phyloP scores from a whole-genome alignment of 35 echinoderm and acorn worm species.

The Patiria miniata region DNA sequence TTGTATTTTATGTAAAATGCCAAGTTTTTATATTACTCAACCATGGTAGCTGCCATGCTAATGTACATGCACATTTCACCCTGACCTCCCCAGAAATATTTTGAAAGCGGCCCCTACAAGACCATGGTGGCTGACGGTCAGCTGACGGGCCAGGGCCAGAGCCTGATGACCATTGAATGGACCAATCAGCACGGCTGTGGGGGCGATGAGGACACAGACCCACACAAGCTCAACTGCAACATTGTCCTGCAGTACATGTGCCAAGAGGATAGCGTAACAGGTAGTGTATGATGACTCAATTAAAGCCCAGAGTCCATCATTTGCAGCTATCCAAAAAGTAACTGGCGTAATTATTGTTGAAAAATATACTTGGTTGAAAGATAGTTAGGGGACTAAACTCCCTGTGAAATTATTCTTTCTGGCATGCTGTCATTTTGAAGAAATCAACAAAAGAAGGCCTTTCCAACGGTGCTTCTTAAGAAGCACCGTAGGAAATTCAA shows the following conservation, averaged over 20 bases:
- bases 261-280: constrained; percentile 77
- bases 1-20: no score
- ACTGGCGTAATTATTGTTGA: no score
- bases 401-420: no score
- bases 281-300: constrained; percentile 23
- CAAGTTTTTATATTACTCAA: no score
- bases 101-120: constrained; percentile 73
- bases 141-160: constrained; percentile 68
- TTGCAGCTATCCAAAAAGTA: no score
- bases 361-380: no score
- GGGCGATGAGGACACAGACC: constrained; percentile 84
- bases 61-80: not conserved
- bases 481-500: no score
- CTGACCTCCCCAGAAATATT: constrained; percentile 77
- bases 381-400: no score
- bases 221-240: constrained; percentile 95
- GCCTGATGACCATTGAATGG: constrained; percentile 80
- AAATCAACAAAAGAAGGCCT: no score
- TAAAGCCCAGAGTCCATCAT: no score
- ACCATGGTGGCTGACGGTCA: constrained; percentile 39
- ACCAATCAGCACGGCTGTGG: constrained; percentile 99
- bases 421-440: no score
- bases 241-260: constrained; percentile 98
- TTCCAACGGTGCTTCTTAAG: no score
- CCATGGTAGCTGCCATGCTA: not conserved